These are phyloP conservation scores for Tokudaia muenninki DNA, from an alignment of 2,797 vertebrate species.

Conservation along the genomic window DNA sequence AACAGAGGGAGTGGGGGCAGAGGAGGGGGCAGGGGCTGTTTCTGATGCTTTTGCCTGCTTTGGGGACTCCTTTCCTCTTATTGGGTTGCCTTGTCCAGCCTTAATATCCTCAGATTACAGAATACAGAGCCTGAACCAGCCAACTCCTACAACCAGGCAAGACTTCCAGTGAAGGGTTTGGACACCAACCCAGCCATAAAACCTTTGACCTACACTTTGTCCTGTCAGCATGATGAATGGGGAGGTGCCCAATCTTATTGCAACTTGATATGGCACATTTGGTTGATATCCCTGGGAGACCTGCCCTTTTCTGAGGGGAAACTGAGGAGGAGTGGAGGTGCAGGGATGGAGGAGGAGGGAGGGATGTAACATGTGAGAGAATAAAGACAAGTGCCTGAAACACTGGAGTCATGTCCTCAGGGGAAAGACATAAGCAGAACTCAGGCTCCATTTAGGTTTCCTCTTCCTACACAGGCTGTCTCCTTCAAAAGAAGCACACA, in stretches of 20 bases:
- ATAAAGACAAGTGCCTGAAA: neutral
- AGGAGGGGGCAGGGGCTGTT: neutral
- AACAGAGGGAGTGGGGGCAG: neutral
- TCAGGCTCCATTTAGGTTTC: slow-evolving; percentile 11
- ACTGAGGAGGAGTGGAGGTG: neutral
- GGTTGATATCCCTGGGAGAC: neutral
- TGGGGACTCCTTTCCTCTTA: neutral
- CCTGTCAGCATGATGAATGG: neutral
- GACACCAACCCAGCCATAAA: no score
- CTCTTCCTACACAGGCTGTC: slow-evolving; percentile 65
- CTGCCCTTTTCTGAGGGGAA: neutral
- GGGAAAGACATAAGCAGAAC: neutral
- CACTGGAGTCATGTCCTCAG: neutral
- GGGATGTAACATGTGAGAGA: neutral
- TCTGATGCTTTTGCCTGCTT: neutral
- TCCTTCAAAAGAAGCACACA: slow-evolving; percentile 74
- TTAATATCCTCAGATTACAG: neutral
- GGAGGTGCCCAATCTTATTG: neutral
- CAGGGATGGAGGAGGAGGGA: neutral
- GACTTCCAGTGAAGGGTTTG: no score
- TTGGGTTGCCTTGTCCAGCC: neutral
- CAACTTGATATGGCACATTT: neutral
- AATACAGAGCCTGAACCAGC: no score
- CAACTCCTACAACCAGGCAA: no score
- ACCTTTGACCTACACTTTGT: no score